Evolutionary conservation across 2,797 vertebrate genomes (phyloP), one percentile per base, ranked within the genome.

Genomic region (Danio albolineatus): DNA sequence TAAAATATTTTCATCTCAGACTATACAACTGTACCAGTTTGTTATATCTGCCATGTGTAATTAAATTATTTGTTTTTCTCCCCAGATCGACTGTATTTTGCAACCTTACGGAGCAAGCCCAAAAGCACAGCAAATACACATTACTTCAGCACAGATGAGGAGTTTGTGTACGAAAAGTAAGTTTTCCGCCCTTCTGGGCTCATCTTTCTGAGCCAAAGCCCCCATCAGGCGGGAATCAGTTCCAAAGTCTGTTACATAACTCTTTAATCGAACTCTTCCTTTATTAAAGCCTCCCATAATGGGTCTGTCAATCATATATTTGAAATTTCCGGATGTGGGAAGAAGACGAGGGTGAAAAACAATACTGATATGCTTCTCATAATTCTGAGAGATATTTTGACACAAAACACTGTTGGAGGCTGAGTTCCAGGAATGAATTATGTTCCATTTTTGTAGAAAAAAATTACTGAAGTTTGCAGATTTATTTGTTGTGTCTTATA

Each of bases 91-190:
- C 88, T 99, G 81, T 99, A 99, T 92, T 98, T 99, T 59, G 96
- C 98, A 76, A 97, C 97, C 80, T 89, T 99, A 84, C 94, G 96
- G 86, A 97, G 94, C 81, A 97, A 97, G 92, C 97, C 98, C 71
- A 99, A 97, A 89, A 98, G 93, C 90, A 98, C 98, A 0, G 90
- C 92, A 69, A 97, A 99, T 89, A 98, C 96, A 0, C 97, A 99
- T 91, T 99, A 98, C 91, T 98, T 99, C 93, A 97, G 96, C 91
- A 98, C 96, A 0, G 98, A 99, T 10, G 98, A 98, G 51, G 97
- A 99, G 81, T 94, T 98, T 82, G 88, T 97, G 67, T 99, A 98
- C 84, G 97, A 99, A 82, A 99, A 98, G 98, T 98, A 94, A 97
- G 97, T 95, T n/a, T 53, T 10, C 9, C 38, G 14, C 9, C 38